phyloP scores from a whole-genome alignment of 2,113 vertebrate species.

The Limnothrissa miodon region DNA sequence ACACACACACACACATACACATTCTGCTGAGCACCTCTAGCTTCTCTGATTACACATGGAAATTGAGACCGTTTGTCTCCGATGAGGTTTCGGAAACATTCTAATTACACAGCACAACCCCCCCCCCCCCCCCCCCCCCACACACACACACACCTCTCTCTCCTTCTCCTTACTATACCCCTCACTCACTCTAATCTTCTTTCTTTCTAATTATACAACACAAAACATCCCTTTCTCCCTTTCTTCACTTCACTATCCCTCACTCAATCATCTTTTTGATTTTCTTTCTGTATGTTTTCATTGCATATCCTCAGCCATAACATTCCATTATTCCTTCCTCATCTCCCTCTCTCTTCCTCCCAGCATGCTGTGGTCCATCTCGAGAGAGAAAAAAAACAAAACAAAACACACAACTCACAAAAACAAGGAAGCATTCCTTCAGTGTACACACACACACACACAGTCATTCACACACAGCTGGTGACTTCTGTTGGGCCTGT shows the following conservation, averaged over 20 bases:
- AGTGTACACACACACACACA: background rate
- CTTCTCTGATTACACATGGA: background rate
- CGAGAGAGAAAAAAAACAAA: too few relatives aligned
- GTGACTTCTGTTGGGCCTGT: too few relatives aligned
- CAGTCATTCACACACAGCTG: background rate
- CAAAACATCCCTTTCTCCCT: too few relatives aligned
- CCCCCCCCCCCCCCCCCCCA: too few relatives aligned
- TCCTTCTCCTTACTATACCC: background rate
- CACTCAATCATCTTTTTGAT: too few relatives aligned
- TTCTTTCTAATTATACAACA: too few relatives aligned
- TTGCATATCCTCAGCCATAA: background rate
- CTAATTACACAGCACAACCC: background rate
- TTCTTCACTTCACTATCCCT: background rate
- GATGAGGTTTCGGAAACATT: background rate
- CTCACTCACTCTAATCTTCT: conserved; percentile 5
- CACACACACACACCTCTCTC: background rate
- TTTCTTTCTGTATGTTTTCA: background rate
- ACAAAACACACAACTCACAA: too few relatives aligned
- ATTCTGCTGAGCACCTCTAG: background rate
- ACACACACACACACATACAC: conserved; percentile 3
- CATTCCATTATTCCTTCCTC: background rate
- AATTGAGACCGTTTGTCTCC: background rate
- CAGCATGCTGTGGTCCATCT: too few relatives aligned
- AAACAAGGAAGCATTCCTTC: background rate
- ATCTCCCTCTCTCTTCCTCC: background rate